These are phyloP conservation scores for Anolis sagrei DNA, from an alignment of 2,113 vertebrate species.

Conservation along the genomic window DNA sequence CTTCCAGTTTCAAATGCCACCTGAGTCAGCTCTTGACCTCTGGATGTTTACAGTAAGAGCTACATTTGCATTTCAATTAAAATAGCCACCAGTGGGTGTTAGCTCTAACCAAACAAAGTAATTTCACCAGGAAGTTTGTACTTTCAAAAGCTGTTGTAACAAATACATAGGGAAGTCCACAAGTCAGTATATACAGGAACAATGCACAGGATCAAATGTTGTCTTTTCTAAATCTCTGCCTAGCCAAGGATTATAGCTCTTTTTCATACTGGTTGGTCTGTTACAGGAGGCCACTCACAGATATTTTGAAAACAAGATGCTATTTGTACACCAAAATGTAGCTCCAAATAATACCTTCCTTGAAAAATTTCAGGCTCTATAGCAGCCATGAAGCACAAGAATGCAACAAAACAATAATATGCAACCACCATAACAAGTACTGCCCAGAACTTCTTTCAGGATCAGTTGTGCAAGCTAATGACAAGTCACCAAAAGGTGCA, in stretches of 20 bases:
- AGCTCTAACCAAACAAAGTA: neutral
- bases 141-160: neutral
- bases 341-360: neutral
- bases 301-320: neutral
- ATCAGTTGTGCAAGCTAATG: too few relatives aligned
- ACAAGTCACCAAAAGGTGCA: too few relatives aligned
- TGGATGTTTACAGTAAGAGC: neutral
- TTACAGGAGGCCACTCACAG: neutral
- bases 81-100: neutral
- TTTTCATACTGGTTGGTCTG: neutral
- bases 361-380: neutral
- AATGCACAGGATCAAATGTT: neutral
- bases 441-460: too few relatives aligned
- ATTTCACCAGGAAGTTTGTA: neutral
- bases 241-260: neutral
- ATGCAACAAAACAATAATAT: neutral
- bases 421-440: neutral
- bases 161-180: neutral
- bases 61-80: constrained; percentile 22
- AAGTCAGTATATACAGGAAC: neutral
- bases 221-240: neutral
- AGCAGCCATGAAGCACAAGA: neutral
- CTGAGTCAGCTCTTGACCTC: neutral
- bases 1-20: constrained; percentile 2
- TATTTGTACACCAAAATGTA: neutral